Evolutionary conservation across 1,140 invertebrate genomes (phyloP), one percentile per base, ranked within the genome.

Genomic region (Drosophila nebulosa): DNA sequence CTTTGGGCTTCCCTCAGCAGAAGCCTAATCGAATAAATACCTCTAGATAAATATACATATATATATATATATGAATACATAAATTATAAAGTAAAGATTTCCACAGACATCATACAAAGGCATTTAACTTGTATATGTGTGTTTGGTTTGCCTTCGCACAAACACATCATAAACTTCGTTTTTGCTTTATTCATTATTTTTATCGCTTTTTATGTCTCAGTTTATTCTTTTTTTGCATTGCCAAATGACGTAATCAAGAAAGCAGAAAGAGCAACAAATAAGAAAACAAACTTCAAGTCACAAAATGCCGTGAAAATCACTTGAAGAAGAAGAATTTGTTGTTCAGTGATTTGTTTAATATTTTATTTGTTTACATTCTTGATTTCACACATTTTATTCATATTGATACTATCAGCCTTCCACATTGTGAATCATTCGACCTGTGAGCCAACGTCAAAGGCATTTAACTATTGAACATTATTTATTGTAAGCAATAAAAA

Each of bases 241-340:
- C 30, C 60, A 12, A 63, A 75, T 86, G 81, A 61, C 81, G 81
- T 72, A 80, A 86, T 64, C 70, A 51, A 86, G 27, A 66, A 61
- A 78, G 39, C 39, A 46, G 39, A 51, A 68, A 52, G 42, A 63
- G 42, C 35, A 51, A 30, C 2, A 18, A 39, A 22, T 10, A 22
- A n/a, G 1, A 73, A 69, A 57, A 35, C 36, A 35, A 57, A 67
- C 52, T 21, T 58, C 16, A 53, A 63, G 52, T 51, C 32, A 53
- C 14, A 14, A 53, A 53, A 63, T 52, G 39, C 39, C 50, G 50
- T 22, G 21, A 63, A 51, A 39, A 24, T 46, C 14, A 10, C 10
- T 32, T 32, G 30, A 10, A 10, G 30, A 32, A 12, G 12, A 18
- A 27, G 50, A 52, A 56, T 71, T 63, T 39, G 30, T 21, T 55